phyloP scores from a whole-genome alignment of 2,888 invertebrate species.

The Junonia oenone region DNA sequence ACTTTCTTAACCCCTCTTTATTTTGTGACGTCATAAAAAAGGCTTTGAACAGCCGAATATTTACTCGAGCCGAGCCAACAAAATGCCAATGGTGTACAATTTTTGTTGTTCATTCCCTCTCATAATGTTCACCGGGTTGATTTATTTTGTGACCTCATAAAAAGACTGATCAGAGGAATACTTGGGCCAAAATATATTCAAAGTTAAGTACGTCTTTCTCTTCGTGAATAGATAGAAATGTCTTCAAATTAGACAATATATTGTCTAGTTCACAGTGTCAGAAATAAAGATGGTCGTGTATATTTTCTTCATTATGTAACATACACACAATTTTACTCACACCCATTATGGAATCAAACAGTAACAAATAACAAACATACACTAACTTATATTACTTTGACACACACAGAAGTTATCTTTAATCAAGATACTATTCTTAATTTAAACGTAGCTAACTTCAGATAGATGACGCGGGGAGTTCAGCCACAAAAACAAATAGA shows the following conservation, averaged over 20 bases:
- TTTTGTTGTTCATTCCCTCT: neutral
- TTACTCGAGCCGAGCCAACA: neutral
- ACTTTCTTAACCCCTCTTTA: slow-evolving; percentile 7
- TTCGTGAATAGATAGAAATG: too few relatives aligned
- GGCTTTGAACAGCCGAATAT: slow-evolving; percentile 4
- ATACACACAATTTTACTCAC: too few relatives aligned
- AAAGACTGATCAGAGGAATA: neutral
- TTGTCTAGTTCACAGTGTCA: too few relatives aligned
- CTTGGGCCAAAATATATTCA: neutral
- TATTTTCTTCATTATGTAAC: too few relatives aligned
- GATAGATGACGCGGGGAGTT: neutral
- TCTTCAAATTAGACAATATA: too few relatives aligned
- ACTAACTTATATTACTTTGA: too few relatives aligned
- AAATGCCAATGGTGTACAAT: neutral
- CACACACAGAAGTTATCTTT: too few relatives aligned
- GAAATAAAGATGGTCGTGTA: too few relatives aligned
- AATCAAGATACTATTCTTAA: neutral
- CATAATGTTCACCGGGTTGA: neutral
- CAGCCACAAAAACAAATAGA: neutral
- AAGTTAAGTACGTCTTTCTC: too few relatives aligned
- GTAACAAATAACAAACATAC: too few relatives aligned
- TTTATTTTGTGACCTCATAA: neutral
- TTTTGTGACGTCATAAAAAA: slow-evolving; percentile 7
- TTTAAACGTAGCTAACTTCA: neutral
- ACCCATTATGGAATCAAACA: too few relatives aligned